Evolutionary conservation across 2,113 vertebrate species (phyloP).

Genomic region (Plecturocebus donacophilus): DNA sequence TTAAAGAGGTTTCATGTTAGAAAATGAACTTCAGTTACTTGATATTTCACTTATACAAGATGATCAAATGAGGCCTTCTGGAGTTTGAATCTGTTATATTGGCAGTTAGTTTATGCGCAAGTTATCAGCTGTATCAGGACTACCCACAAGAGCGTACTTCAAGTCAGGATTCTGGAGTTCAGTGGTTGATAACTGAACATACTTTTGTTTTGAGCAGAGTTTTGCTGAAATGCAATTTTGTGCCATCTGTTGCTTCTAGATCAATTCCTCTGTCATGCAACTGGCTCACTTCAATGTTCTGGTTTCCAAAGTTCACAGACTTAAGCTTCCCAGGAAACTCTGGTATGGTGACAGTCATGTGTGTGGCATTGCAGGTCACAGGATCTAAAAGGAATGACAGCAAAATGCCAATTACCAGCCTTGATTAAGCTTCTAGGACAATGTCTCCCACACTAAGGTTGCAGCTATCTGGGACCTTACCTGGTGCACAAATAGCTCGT

Average conservation of each 20-base stretch:
- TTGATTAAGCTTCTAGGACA: background rate
- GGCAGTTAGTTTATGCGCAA: background rate
- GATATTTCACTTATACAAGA: background rate
- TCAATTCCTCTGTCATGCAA: constrained; percentile 71
- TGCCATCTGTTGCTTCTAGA: constrained; percentile 68
- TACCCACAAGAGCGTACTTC: background rate
- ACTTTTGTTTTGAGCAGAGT: constrained; percentile 77
- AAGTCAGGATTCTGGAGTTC: background rate
- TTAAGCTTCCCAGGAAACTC: constrained; percentile 79
- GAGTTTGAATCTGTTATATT: background rate
- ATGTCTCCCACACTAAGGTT: too few species aligned
- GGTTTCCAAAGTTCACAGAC: constrained; percentile 65
- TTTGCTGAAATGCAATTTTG: constrained; percentile 77
- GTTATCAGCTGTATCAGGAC: background rate
- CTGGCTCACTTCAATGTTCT: constrained; percentile 52
- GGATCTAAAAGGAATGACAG: constrained; percentile 71
- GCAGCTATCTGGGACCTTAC: constrained; percentile 62
- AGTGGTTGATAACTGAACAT: background rate
- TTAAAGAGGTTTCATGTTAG: background rate
- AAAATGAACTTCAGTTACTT: background rate
- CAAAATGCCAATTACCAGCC: background rate
- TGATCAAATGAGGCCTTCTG: background rate
- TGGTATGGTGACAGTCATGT: constrained; percentile 83
- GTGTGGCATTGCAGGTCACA: constrained; percentile 82
- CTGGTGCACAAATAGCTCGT: constrained; percentile 81